phyloP scores from a whole-genome alignment of 2,888 invertebrate genomes.

The Scaptomyza parva region DNA sequence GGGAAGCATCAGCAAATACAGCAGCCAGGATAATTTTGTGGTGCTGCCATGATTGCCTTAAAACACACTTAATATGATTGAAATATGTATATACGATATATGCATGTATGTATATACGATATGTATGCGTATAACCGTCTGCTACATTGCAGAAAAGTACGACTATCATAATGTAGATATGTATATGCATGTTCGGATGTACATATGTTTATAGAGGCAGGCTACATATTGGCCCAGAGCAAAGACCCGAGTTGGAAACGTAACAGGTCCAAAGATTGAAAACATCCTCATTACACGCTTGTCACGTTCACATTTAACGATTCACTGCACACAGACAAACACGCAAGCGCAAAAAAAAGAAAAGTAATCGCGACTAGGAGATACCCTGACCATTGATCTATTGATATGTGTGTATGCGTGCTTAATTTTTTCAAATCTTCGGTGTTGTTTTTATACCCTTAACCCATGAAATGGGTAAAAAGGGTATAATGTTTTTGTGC shows the following conservation, averaged over 20 bases:
- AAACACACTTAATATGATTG: constrained; percentile 80
- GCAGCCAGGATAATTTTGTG: constrained; percentile 43
- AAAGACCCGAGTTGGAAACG: constrained; percentile 30
- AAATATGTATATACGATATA: constrained; percentile 68
- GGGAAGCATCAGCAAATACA: constrained; percentile 12
- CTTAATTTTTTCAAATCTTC: too few species aligned
- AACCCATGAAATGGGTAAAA: too few species aligned
- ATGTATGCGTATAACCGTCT: constrained; percentile 71
- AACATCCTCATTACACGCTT: constrained; percentile 79
- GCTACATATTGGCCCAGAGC: constrained; percentile 47
- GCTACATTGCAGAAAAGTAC: constrained; percentile 56
- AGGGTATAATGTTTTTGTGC: too few species aligned
- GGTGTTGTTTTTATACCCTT: too few species aligned
- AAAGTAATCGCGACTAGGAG: too few species aligned
- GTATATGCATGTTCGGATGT: constrained; percentile 2
- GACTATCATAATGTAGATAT: constrained; percentile 30
- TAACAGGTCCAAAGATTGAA: constrained; percentile 50
- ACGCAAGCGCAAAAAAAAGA: too few species aligned
- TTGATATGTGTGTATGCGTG: too few species aligned
- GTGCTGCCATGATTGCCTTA: constrained; percentile 59
- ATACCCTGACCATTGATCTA: too few species aligned
- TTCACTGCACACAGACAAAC: too few species aligned
- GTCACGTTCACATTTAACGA: constrained; percentile 70
- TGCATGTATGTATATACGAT: constrained; percentile 55
- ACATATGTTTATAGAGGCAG: constrained; percentile 27